Percentiles rank a stretch among this genome's conserved stretches.
These are phyloP conservation scores for Rhea pennata DNA, from an alignment of 2,113 vertebrate genomes.

Conservation along the genomic window DNA sequence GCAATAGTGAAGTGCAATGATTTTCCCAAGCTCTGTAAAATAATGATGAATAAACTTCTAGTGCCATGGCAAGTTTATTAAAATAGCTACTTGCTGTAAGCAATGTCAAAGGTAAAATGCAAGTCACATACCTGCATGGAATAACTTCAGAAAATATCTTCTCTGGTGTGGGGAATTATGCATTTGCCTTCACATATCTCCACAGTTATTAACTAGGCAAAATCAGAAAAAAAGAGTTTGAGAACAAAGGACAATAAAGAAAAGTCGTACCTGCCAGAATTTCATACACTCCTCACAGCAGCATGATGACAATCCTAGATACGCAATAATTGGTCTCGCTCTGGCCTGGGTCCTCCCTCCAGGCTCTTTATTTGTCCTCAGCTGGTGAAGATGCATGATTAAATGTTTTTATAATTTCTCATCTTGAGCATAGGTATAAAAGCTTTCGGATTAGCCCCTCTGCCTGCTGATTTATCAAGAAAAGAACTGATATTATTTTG, in stretches of 20 bases:
- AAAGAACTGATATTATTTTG: accelerated
- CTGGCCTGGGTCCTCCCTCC: background rate
- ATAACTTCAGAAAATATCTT: background rate
- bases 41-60: background rate
- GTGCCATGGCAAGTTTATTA: background rate
- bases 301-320: background rate
- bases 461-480: background rate
- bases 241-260: background rate
- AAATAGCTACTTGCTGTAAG: background rate
- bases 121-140: background rate
- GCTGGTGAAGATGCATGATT: background rate
- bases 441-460: background rate
- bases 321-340: background rate
- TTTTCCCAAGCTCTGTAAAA: background rate
- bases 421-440: background rate
- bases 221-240: background rate
- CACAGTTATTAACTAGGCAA: background rate
- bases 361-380: background rate
- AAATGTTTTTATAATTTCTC: background rate
- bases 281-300: background rate
- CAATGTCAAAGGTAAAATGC: background rate
- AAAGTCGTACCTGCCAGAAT: background rate
- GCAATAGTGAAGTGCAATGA: background rate
- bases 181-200: background rate
- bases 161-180: background rate